Conservation (phyloP, 2,888 invertebrate species). For the Heliconius erato region DNA sequence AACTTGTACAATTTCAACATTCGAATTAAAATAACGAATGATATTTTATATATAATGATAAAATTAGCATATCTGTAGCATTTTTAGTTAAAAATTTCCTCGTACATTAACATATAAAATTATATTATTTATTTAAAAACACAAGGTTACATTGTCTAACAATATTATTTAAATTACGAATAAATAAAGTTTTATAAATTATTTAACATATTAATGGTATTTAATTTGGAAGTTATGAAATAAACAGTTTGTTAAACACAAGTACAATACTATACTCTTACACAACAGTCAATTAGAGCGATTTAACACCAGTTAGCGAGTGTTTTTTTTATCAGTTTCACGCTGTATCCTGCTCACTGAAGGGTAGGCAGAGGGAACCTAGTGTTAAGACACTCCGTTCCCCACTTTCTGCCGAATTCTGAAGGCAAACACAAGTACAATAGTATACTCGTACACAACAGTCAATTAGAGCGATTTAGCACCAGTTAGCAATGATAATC, state of each 20-base stretch:
- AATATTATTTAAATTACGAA: neutral
- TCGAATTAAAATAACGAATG: neutral
- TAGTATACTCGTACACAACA: neutral
- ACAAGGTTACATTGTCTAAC: neutral
- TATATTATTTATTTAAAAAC: neutral
- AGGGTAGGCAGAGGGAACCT: no score
- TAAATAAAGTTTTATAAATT: neutral
- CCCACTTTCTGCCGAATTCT: no score
- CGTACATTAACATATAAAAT: neutral
- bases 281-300: slow-evolving; percentile 5
- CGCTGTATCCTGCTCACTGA: no score
- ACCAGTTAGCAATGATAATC: slow-evolving; percentile 16
- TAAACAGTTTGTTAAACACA: slow-evolving; percentile 18
- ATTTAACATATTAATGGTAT: neutral
- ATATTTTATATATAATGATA: neutral
- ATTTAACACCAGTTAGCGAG: slow-evolving; percentile 17
- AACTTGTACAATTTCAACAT: neutral
- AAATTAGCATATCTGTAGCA: neutral
- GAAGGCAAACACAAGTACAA: neutral
- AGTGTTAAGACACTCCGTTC: no score
- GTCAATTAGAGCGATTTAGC: slow-evolving; percentile 22
- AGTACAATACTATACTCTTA: neutral
- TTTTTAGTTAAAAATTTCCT: neutral
- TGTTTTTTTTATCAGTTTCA: neutral
- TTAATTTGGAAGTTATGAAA: neutral